These are phyloP conservation scores for Heliconius melpomene DNA, from an alignment of 1,140 invertebrate species.

Conservation along the genomic window DNA sequence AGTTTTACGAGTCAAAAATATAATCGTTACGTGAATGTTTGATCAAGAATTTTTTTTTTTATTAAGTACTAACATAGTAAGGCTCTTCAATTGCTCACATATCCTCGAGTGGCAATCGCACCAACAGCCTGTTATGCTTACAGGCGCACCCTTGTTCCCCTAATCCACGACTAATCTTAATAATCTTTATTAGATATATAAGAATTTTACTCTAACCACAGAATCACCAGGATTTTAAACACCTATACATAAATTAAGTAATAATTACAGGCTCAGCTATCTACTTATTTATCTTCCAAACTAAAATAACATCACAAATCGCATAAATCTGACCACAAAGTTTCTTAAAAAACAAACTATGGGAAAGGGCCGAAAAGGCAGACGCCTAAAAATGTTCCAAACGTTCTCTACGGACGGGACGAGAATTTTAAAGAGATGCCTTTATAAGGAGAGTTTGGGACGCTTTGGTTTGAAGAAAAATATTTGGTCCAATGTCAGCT, in stretches of 20 bases:
- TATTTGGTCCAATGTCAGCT: not conserved
- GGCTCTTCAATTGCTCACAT: too few species aligned
- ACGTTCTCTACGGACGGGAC: conserved; percentile 56
- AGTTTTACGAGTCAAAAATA: too few species aligned
- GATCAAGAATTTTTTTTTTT: too few species aligned
- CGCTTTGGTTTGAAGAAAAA: conserved; percentile 25
- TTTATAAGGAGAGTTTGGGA: conserved; percentile 56
- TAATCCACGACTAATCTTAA: too few species aligned
- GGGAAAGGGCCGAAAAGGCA: conserved; percentile 54
- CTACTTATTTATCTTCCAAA: not conserved
- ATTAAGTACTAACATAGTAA: too few species aligned
- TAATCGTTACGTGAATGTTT: too few species aligned
- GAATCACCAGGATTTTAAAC: not conserved
- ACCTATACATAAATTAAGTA: not conserved
- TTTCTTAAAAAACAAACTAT: conserved; percentile 55
- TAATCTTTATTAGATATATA: too few species aligned
- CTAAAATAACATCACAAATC: conserved; percentile 31
- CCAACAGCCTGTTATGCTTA: too few species aligned
- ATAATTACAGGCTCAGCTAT: not conserved
- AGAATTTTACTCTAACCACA: too few species aligned
- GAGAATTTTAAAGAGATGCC: conserved; percentile 70
- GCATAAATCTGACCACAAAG: conserved; percentile 48
- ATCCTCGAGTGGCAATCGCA: too few species aligned
- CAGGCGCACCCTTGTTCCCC: too few species aligned
- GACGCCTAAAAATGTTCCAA: conserved; percentile 69